Evolutionary conservation across 2,113 vertebrate species (phyloP).

Genomic region (Pomatostomus ruficeps): DNA sequence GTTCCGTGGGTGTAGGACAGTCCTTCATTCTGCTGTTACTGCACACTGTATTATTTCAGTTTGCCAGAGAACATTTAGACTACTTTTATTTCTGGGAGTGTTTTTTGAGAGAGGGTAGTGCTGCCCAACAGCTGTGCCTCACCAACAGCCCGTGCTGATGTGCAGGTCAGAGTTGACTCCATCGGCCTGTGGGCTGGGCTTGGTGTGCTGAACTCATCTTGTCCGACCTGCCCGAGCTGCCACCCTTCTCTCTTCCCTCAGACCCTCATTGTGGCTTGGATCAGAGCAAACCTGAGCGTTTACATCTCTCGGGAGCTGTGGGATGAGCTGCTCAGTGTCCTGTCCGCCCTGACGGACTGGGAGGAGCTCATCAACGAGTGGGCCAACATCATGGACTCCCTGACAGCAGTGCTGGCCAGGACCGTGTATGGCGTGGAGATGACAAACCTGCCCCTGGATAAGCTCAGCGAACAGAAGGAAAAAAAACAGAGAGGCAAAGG

Average conservation of each 20-base stretch:
- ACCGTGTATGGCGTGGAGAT: conserved; percentile 93
- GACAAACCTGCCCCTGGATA: conserved; percentile 92
- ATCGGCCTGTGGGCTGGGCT: rapidly evolving
- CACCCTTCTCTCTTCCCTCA: conserved; percentile 33
- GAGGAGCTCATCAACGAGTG: conserved; percentile 94
- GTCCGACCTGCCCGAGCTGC: not conserved
- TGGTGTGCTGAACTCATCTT: not conserved
- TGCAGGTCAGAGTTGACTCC: rapidly evolving
- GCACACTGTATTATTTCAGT: not conserved
- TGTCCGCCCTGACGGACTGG: conserved; percentile 93
- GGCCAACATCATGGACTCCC: conserved; percentile 97
- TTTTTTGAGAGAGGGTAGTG: not conserved
- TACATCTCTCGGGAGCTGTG: conserved; percentile 96
- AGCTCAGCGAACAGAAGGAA: conserved; percentile 96
- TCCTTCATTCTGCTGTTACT: not conserved
- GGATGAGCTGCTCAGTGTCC: conserved; percentile 91
- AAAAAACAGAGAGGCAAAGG: conserved; percentile 95
- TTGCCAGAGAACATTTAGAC: not conserved
- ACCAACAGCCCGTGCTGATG: rapidly evolving
- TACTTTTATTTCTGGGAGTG: not conserved
- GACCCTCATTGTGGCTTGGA: conserved; percentile 98
- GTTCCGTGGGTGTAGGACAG: not conserved
- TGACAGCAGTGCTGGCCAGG: conserved; percentile 90
- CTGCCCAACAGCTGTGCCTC: not conserved
- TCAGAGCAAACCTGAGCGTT: conserved; percentile 92